Percentiles rank a stretch among this genome's conserved stretches.
Evolutionary conservation across 2,113 vertebrate species (phyloP).

Genomic region (Proterorhinus semilunaris): DNA sequence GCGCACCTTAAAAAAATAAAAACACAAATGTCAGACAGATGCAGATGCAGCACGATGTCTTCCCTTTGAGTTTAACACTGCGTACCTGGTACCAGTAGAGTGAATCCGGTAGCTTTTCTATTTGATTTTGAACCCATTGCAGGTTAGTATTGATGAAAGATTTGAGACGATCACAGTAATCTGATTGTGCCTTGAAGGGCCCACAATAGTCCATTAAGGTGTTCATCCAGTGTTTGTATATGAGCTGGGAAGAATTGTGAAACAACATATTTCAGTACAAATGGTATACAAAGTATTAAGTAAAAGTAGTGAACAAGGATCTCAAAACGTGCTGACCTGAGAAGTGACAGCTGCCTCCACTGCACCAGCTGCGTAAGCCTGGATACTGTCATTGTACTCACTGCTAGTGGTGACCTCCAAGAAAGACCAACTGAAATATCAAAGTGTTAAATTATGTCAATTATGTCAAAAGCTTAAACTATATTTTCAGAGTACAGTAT

Average conservation of each 20-base stretch:
- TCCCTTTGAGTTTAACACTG: not conserved
- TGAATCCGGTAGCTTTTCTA: conserved; percentile 55
- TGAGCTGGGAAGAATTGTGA: conserved; percentile 74
- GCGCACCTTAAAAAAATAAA: conserved; percentile 76
- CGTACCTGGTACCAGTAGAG: conserved; percentile 93
- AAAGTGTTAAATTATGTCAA: too few relatives aligned
- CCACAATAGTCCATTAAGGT: conserved; percentile 89
- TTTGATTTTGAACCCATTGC: conserved; percentile 85
- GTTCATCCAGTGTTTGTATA: conserved; percentile 98
- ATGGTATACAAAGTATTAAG: not conserved
- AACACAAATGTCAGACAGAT: not conserved
- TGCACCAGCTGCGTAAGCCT: conserved; percentile 89
- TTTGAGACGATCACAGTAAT: conserved; percentile 86
- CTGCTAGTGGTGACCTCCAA: conserved; percentile 83
- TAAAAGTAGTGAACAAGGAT: too few relatives aligned
- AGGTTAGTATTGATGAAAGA: conserved; percentile 85
- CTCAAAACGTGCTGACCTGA: conserved; percentile 70
- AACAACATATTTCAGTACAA: not conserved
- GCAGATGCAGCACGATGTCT: not conserved
- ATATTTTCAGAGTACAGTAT: not conserved
- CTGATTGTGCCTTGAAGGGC: conserved; percentile 76
- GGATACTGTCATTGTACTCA: conserved; percentile 85
- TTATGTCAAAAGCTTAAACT: too few relatives aligned
- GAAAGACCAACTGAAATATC: conserved; percentile 83
- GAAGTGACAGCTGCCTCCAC: conserved; percentile 85